Conservation (phyloP, 2,113 vertebrate genomes). For the Gobio gobio region DNA sequence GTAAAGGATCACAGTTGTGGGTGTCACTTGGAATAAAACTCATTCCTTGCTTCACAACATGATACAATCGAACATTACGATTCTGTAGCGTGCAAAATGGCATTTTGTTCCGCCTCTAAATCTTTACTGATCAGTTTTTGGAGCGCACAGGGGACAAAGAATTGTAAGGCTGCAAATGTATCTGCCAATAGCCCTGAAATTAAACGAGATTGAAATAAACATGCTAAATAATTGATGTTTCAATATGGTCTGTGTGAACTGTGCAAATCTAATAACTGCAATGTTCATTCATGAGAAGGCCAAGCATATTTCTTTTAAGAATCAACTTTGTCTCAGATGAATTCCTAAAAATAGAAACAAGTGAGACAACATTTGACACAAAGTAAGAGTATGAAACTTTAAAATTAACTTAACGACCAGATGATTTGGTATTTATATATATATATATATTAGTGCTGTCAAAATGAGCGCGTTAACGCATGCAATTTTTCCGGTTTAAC, state of each 20-base stretch:
- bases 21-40: conserved; percentile 28
- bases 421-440: too few relatives aligned
- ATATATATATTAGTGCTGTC: too few relatives aligned
- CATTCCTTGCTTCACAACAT: background rate
- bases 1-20: background rate
- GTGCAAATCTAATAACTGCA: background rate
- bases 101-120: conserved; percentile 27
- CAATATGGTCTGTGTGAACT: conserved; percentile 12
- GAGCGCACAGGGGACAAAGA: background rate
- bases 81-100: background rate
- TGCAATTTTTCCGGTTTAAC: too few relatives aligned
- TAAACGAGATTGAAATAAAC: conserved; percentile 8
- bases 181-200: conserved; percentile 15
- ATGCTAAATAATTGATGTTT: conserved; percentile 27
- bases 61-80: background rate
- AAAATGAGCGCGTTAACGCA: too few relatives aligned
- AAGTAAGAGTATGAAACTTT: background rate
- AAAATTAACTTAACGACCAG: background rate
- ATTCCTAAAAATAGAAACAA: background rate
- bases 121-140: conserved; percentile 15
- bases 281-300: background rate
- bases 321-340: background rate
- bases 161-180: background rate
- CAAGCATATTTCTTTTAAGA: background rate
- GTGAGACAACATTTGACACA: background rate